Percentiles rank a stretch among this genome's conserved stretches.
Evolutionary conservation across 2,888 invertebrate species (phyloP).

Genomic region (Megastigmus dorsalis): DNA sequence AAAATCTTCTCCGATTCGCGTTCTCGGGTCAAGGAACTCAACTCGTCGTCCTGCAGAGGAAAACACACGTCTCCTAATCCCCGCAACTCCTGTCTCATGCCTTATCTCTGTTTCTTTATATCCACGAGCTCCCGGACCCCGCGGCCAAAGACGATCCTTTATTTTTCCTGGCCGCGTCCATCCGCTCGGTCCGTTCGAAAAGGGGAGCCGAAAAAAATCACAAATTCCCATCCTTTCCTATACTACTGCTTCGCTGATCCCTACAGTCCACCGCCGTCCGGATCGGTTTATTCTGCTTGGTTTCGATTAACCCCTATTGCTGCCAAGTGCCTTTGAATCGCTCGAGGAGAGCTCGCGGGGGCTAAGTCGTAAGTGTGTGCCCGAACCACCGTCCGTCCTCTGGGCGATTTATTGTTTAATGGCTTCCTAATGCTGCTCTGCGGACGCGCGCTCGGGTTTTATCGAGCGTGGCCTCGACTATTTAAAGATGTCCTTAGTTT

Average conservation of each 20-base stretch:
- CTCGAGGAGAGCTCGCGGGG: too few species aligned
- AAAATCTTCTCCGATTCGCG: too few species aligned
- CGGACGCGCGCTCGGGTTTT: constrained; percentile 8
- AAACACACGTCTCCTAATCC: neutral
- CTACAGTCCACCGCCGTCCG: constrained; percentile 9
- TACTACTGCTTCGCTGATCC: too few species aligned
- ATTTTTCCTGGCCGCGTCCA: constrained; percentile 12
- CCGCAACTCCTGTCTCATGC: neutral
- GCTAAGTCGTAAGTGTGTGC: too few species aligned
- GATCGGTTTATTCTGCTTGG: constrained; percentile 37
- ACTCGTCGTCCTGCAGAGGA: too few species aligned
- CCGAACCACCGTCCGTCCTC: neutral
- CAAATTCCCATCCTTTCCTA: constrained; percentile 45
- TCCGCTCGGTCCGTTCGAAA: neutral
- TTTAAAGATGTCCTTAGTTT: constrained; percentile 14
- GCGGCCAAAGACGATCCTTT: neutral
- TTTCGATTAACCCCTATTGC: constrained; percentile 38
- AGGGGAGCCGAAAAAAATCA: constrained; percentile 45
- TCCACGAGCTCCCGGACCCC: neutral
- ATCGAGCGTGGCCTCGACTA: constrained; percentile 16
- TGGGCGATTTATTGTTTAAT: constrained; percentile 34
- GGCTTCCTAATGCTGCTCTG: constrained; percentile 26
- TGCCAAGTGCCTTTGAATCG: constrained; percentile 4
- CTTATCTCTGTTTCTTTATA: constrained; percentile 6
- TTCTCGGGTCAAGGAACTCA: too few species aligned